A percentile compares a stretch with the other conserved stretches of the same genome.
These are phyloP conservation scores for Gallinago stenura DNA, from an alignment of 2,797 vertebrate species.

Conservation along the genomic window DNA sequence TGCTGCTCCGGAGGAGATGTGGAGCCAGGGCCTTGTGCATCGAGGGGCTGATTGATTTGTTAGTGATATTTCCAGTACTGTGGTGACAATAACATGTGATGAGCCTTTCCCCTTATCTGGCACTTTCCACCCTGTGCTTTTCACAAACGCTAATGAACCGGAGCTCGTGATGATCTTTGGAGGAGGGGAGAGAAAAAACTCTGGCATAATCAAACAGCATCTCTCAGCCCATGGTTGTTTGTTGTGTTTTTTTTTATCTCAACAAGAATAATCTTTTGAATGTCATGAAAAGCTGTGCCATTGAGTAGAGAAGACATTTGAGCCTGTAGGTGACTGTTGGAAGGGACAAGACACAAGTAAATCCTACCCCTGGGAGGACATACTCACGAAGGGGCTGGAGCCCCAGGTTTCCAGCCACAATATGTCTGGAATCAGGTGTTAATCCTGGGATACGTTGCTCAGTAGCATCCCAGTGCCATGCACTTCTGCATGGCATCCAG, in stretches of 20 bases:
- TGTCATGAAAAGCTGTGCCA: not conserved
- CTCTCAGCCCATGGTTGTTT: not conserved
- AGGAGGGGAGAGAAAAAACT: conserved; percentile 31
- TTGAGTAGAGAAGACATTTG: not conserved
- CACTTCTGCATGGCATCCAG: not conserved
- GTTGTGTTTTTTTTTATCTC: not conserved
- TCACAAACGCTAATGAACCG: not conserved
- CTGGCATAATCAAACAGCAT: conserved; percentile 27
- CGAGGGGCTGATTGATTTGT: conserved; percentile 13
- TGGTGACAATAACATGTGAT: conserved; percentile 33
- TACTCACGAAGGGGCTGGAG: accelerated
- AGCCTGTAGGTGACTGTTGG: not conserved
- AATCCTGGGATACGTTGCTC: not conserved
- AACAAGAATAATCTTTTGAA: conserved; percentile 13
- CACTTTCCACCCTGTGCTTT: conserved; percentile 21
- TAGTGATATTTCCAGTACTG: conserved; percentile 35
- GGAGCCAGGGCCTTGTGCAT: not conserved
- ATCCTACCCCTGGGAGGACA: not conserved
- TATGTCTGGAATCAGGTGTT: not conserved
- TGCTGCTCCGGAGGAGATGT: not conserved
- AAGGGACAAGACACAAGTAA: not conserved
- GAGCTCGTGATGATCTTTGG: conserved; percentile 37
- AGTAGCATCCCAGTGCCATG: not conserved
- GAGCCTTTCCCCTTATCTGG: conserved; percentile 55
- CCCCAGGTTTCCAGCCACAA: not conserved